Evolutionary conservation across 1,140 invertebrate genomes (phyloP), one percentile per base, ranked within the genome.

Genomic region (Colletes gigas): DNA sequence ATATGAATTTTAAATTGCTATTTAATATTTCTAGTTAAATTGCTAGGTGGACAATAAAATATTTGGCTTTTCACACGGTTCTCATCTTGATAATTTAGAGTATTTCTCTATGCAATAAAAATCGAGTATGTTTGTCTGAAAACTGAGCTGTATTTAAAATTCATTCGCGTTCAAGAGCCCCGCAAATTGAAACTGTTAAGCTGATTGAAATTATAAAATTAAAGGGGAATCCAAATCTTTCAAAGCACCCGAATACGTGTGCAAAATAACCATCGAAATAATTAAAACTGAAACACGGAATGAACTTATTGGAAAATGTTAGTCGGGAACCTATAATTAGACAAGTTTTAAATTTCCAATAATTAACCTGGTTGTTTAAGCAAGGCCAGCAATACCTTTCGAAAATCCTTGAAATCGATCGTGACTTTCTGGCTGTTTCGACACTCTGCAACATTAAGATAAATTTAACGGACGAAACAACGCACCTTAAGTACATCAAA

Each of bases 361-460:
- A 68, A 83, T 82, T 83, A 83, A 78, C 54, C 65, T 44, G 41
- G 50, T 59, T 78, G 80, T 77, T 83, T 30, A 82, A 82, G 66
- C 65, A 67, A 72, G 57, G 60, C 14, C 30, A 19, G 15, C 12
- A n/a, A 67, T 67, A 50, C 14, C 47, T 57, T 52, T 21, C 62
- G 68, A 71, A 63, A 39, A 83, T 80, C 69, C 59, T 47, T 30
- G 74, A 76, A 69, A 84, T 81, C 84, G 71, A 85, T 81, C 75
- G 83, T 52, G 73, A 77, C 76, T 85, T 73, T 65, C 66, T 70
- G 73, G 77, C 12, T 54, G 17, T 57, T 57, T 39, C 44, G 69
- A 4, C 5, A 57, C 9, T 57, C n/a, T n/a, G 65, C 73, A 62
- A 59, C 75, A 79, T 86, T 68, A 79, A 77, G 78, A 76, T 81